Evolutionary conservation across 2,113 vertebrate genomes (phyloP).

Genomic region (Oreochromis tanganicae): DNA sequence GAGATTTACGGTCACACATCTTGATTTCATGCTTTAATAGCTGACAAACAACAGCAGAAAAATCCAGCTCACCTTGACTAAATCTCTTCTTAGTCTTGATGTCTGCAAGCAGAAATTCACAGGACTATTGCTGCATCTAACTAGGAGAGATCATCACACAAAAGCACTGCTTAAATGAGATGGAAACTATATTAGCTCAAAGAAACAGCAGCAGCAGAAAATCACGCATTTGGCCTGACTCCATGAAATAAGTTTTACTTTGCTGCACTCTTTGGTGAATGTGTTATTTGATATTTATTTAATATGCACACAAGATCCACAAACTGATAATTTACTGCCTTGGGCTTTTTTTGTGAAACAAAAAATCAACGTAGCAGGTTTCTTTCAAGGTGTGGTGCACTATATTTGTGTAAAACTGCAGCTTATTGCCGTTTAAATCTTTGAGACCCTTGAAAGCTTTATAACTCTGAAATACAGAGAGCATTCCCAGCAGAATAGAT

Average conservation of each 20-base stretch:
- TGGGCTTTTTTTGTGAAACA: not conserved
- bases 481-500: not conserved
- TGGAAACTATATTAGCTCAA: not conserved
- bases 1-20: not conserved
- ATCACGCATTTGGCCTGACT: not conserved
- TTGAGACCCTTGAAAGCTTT: not conserved
- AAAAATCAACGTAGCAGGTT: not conserved
- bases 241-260: slow-evolving; percentile 5
- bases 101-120: not conserved
- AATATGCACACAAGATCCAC: not conserved
- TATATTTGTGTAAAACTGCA: not conserved
- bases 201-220: not conserved
- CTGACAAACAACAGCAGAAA: not conserved
- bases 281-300: slow-evolving; percentile 17
- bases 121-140: not conserved
- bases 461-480: slow-evolving; percentile 2
- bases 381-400: not conserved
- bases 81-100: not conserved
- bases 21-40: not conserved
- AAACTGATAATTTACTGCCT: not conserved
- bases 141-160: not conserved
- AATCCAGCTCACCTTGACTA: not conserved
- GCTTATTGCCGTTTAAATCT: slow-evolving; percentile 14
- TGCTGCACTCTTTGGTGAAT: not conserved
- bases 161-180: not conserved